These are phyloP conservation scores for Halictus quadricinctus DNA, from an alignment of 2,888 invertebrate species.

Conservation along the genomic window DNA sequence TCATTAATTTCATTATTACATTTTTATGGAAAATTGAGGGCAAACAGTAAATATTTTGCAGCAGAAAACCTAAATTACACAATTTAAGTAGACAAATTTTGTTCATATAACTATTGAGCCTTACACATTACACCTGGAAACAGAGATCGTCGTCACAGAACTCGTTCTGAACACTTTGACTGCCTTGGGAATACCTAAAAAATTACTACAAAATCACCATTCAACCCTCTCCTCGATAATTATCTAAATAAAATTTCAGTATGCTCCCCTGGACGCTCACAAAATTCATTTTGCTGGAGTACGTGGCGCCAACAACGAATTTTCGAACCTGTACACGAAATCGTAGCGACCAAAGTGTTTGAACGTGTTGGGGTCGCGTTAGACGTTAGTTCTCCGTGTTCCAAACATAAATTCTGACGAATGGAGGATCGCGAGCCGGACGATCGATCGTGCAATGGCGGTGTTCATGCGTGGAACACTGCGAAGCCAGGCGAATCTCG, in stretches of 20 bases:
- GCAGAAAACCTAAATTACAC: no score
- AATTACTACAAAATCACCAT: not conserved
- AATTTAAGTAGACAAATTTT: no score
- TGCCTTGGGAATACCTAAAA: not conserved
- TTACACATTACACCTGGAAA: not conserved
- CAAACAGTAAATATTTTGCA: not conserved
- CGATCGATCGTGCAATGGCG: not conserved
- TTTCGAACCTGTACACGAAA: not conserved
- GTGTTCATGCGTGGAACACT: not conserved
- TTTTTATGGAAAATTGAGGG: not conserved
- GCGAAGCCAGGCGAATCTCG: not conserved
- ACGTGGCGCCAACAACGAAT: not conserved
- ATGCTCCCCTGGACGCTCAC: not conserved
- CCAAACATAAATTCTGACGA: not conserved
- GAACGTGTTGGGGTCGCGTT: not conserved
- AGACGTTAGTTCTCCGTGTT: not conserved
- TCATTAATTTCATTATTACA: not conserved
- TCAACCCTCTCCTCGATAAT: not conserved
- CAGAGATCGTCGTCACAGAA: not conserved
- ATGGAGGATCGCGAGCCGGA: not conserved
- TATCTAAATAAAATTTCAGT: not conserved
- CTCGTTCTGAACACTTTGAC: no score
- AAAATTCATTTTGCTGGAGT: not conserved
- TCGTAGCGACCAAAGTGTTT: not conserved
- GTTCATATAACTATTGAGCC: not conserved